phyloP scores from a whole-genome alignment of 1,140 invertebrate species.

The Caenorhabditis brenneri region DNA sequence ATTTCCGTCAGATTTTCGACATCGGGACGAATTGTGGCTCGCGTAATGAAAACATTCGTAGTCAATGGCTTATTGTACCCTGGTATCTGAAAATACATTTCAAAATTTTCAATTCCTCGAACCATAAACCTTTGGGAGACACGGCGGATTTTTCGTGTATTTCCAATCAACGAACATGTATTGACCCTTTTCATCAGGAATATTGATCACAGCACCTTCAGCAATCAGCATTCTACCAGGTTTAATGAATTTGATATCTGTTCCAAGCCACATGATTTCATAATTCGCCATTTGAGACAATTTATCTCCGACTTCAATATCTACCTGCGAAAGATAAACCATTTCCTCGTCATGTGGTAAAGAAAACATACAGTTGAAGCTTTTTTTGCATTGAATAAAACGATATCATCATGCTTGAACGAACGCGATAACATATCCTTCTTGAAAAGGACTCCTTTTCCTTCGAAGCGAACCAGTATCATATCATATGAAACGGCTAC shows the following conservation, averaged over 20 bases:
- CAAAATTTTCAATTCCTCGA: neutral
- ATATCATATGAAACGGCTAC: neutral
- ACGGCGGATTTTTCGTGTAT: neutral
- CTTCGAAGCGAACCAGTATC: neutral
- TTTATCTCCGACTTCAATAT: slow-evolving; percentile 17
- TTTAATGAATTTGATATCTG: neutral
- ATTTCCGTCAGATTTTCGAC: neutral
- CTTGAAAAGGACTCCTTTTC: neutral
- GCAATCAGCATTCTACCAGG: neutral
- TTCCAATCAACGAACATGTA: slow-evolving; percentile 29
- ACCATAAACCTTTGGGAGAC: neutral
- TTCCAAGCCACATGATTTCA: neutral
- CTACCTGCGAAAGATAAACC: neutral
- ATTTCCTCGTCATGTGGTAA: no score
- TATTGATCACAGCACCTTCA: neutral
- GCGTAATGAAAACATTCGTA: neutral
- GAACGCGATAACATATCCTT: neutral
- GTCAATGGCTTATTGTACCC: neutral
- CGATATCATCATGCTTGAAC: neutral
- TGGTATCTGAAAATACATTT: neutral
- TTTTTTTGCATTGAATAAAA: neutral
- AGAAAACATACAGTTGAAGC: neutral
- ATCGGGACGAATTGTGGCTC: neutral
- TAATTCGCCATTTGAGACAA: slow-evolving; percentile 11
- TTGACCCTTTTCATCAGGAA: slow-evolving; percentile 10